phyloP scores from a whole-genome alignment of 2,797 vertebrate species.

The Pampus argenteus region DNA sequence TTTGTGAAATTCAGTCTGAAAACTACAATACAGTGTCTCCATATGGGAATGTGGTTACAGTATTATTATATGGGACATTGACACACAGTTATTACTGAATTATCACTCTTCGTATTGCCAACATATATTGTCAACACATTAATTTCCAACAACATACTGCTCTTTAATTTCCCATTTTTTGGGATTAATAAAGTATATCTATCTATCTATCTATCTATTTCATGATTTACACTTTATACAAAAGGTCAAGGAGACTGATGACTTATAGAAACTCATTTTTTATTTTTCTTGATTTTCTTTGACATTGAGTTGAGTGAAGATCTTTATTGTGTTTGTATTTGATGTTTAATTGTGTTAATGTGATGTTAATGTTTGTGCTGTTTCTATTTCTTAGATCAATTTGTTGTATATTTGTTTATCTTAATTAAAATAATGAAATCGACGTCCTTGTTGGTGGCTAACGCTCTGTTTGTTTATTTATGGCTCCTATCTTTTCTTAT shows the following conservation, averaged over 20 bases:
- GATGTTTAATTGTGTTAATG: background rate
- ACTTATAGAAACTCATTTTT: no score
- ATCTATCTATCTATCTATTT: no score
- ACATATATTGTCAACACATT: background rate
- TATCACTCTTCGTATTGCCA: background rate
- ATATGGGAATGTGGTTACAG: background rate
- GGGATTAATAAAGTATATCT: no score
- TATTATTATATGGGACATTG: background rate
- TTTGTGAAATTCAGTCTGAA: background rate
- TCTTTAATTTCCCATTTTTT: no score
- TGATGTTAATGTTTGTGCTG: slow-evolving; percentile 8
- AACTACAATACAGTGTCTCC: background rate
- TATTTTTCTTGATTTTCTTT: background rate
- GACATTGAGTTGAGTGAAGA: background rate
- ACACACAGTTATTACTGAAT: background rate
- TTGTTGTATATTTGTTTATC: background rate
- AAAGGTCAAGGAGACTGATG: no score
- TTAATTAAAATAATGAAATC: slow-evolving; percentile 23
- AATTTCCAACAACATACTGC: background rate
- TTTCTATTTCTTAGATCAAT: background rate
- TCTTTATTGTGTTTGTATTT: background rate
- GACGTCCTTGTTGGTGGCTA: background rate
- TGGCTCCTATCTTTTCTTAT: background rate
- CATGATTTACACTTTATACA: no score
- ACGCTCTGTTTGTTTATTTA: background rate